Evolutionary conservation across 2,888 invertebrate species (phyloP), one percentile per base, ranked within the genome.

Genomic region (Synanthedon myopaeformis): DNA sequence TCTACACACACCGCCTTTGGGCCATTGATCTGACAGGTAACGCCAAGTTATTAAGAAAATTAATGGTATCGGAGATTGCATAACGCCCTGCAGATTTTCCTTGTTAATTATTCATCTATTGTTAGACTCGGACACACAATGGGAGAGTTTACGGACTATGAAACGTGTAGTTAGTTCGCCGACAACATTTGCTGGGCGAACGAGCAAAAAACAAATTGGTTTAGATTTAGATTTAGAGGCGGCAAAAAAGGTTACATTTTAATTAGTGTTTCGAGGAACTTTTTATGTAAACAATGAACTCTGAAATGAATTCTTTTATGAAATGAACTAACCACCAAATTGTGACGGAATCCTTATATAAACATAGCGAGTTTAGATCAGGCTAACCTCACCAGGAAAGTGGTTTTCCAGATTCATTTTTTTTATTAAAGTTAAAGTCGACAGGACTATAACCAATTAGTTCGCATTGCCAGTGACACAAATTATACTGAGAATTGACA

Each of bases 151-250:
- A 51, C 56, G 56, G 51, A 58, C 54, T 51, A 57, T 56, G 54
- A 50, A 55, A 54, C 51, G 56, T 60, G 59, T 57, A 61, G 61
- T 57, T 58, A 53, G 56, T 52, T 53, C 51, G 56, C 58, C 53
- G 54, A 57, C 59, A 51, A 54, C 55, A 59, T 58, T 57, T 56
- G 45, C 41, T 50, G 35, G 52, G 19, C 54, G 48, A 51, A 54
- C 52, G 50, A 53, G 62, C 70, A 82, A 82, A 82, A 83, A 83
- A 78, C 76, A 78, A 81, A 83, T 83, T 79, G 80, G 72, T 77
- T 82, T 77, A 35, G 35, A 35, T 35, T 35, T 35, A 10, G 35
- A 35, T 2, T 35, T 35, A 64, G 61, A 57, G 58, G 56, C 59
- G 60, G 63, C 73, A 82, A 82, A 83, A 82, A 82, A 66, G 56